Evolutionary conservation across 2,888 invertebrate genomes (phyloP).

Genomic region (Pterostichus madidus): DNA sequence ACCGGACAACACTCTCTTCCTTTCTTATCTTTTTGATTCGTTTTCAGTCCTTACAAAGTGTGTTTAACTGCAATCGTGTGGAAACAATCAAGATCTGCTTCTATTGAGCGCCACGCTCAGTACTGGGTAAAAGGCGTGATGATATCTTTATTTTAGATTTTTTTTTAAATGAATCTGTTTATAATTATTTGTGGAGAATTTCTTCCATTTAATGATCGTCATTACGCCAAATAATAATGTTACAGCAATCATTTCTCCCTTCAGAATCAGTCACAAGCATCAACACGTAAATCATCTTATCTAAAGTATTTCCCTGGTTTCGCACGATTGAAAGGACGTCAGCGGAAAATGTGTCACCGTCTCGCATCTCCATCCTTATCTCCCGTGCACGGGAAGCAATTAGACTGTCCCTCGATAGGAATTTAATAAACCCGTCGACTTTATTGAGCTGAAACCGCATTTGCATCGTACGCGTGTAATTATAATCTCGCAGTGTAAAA

Average conservation of each 20-base stretch:
- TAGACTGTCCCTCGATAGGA: constrained; percentile 55
- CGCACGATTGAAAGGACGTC: constrained; percentile 1
- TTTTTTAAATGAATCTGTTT: no score
- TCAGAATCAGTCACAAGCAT: not conserved
- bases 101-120: no score
- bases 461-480: constrained; percentile 62
- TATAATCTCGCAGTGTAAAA: constrained; percentile 53
- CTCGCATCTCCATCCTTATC: not conserved
- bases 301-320: not conserved
- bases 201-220: no score
- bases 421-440: constrained; percentile 61
- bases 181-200: no score
- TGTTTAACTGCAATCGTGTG: no score
- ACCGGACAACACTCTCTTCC: no score
- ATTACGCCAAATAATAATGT: not conserved
- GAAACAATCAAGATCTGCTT: no score
- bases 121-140: no score
- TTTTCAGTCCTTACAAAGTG: no score
- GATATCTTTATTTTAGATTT: no score
- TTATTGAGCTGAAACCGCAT: constrained; percentile 56
- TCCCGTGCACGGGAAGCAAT: constrained; percentile 19
- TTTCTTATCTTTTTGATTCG: no score
- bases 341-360: constrained; percentile 4
- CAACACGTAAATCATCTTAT: not conserved
- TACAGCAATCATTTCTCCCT: not conserved